Conservation (phyloP, 2,888 invertebrate genomes). For the Papilio elwesi region DNA sequence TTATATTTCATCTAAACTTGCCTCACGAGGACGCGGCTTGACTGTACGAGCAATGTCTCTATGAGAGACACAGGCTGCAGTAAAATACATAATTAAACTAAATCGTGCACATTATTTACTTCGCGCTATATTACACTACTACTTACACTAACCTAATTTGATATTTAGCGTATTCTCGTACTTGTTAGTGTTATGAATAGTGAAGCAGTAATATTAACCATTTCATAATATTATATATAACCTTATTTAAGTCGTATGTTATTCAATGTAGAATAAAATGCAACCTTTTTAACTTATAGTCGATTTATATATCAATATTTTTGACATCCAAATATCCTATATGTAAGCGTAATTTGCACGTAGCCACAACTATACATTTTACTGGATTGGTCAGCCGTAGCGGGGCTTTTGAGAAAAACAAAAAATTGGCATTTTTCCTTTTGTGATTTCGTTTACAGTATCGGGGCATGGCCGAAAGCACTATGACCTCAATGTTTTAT, state of each 20-base stretch:
- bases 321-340: slow-evolving; percentile 11
- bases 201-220: slow-evolving; percentile 2
- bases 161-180: slow-evolving; percentile 27
- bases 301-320: slow-evolving; percentile 3
- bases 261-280: slow-evolving; percentile 11
- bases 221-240: not conserved
- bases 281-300: not conserved
- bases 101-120: slow-evolving; percentile 31
- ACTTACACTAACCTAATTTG: slow-evolving; percentile 33
- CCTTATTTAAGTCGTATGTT: slow-evolving; percentile 5
- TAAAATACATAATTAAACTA: slow-evolving; percentile 23
- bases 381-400: slow-evolving; percentile 3
- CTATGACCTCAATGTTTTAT: slow-evolving; percentile 8
- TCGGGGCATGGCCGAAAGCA: slow-evolving; percentile 3
- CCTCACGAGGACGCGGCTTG: too few species aligned
- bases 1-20: too few species aligned
- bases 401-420: slow-evolving; percentile 12
- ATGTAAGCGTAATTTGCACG: slow-evolving; percentile 31
- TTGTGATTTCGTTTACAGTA: slow-evolving; percentile 36
- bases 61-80: slow-evolving; percentile 33
- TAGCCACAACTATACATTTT: slow-evolving; percentile 20
- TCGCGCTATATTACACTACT: slow-evolving; percentile 26
- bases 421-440: slow-evolving; percentile 25
- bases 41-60: slow-evolving; percentile 5
- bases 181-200: slow-evolving; percentile 21